phyloP scores from a whole-genome alignment of 2,113 vertebrate species.

The Ceratotherium simum region DNA sequence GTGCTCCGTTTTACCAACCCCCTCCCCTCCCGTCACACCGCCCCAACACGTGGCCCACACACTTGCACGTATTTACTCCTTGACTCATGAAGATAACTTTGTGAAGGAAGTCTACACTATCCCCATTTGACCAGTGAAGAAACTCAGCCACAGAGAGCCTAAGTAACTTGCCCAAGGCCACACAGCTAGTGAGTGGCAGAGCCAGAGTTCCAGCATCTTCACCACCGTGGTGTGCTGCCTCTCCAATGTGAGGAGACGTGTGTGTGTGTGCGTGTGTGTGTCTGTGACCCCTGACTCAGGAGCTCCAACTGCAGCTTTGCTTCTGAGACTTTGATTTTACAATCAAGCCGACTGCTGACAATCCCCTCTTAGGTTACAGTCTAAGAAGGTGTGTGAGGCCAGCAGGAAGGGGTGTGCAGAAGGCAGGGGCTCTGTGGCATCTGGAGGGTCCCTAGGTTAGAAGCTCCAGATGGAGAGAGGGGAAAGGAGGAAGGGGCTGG shows the following conservation, averaged over 20 bases:
- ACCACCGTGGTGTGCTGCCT: not conserved
- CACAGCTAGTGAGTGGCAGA: too few relatives aligned
- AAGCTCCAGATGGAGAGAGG: not conserved
- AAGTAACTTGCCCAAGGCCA: not conserved
- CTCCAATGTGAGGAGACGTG: not conserved
- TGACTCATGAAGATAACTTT: not conserved
- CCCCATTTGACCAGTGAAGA: not conserved
- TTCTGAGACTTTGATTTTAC: not conserved
- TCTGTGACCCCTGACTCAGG: not conserved
- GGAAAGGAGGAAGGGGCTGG: not conserved
- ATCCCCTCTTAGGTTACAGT: not conserved
- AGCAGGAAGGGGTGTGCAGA: too few relatives aligned
- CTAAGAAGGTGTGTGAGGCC: not conserved
- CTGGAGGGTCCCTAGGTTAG: not conserved
- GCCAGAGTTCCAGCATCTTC: fast-evolving
- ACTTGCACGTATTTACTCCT: not conserved
- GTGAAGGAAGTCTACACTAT: not conserved
- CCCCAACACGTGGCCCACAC: too few relatives aligned
- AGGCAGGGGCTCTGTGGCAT: not conserved
- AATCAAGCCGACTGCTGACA: not conserved
- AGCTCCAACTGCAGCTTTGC: not conserved
- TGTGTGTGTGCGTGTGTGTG: not conserved
- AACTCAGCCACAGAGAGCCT: not conserved
- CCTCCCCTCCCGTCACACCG: not conserved
- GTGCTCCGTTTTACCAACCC: not conserved